These are phyloP conservation scores for Pterobdella sp. DNA, from an alignment of 2,888 invertebrate genomes.

Conservation along the genomic window DNA sequence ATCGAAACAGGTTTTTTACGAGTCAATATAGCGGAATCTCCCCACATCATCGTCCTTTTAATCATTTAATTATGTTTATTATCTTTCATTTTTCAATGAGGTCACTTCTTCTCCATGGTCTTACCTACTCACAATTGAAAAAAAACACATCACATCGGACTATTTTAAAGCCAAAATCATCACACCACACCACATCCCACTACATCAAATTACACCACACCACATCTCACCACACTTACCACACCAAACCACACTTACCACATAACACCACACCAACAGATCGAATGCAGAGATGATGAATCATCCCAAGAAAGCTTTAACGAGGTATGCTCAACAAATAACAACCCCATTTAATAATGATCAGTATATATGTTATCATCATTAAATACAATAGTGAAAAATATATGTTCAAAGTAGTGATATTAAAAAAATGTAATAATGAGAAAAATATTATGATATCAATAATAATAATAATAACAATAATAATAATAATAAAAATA, in stretches of 20 bases:
- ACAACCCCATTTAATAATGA: background rate
- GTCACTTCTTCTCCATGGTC: too few species aligned
- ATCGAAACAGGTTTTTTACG: too few species aligned
- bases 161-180: background rate
- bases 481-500: background rate
- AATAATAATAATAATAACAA: background rate
- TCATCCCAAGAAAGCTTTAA: constrained; percentile 18
- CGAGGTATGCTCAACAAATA: background rate
- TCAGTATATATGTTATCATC: background rate
- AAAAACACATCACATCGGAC: background rate
- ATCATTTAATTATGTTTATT: too few species aligned
- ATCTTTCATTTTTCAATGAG: too few species aligned
- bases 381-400: background rate
- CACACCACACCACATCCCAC: background rate
- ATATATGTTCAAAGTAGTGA: background rate
- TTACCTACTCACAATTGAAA: too few species aligned
- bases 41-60: too few species aligned
- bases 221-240: background rate
- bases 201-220: background rate
- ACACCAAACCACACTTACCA: background rate
- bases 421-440: background rate
- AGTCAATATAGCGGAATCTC: too few species aligned
- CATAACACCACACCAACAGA: too few species aligned
- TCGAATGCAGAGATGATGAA: constrained; percentile 23
- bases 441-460: too few species aligned